phyloP scores from a whole-genome alignment of 1,140 invertebrate genomes.

The Frieseomelitta varia region DNA sequence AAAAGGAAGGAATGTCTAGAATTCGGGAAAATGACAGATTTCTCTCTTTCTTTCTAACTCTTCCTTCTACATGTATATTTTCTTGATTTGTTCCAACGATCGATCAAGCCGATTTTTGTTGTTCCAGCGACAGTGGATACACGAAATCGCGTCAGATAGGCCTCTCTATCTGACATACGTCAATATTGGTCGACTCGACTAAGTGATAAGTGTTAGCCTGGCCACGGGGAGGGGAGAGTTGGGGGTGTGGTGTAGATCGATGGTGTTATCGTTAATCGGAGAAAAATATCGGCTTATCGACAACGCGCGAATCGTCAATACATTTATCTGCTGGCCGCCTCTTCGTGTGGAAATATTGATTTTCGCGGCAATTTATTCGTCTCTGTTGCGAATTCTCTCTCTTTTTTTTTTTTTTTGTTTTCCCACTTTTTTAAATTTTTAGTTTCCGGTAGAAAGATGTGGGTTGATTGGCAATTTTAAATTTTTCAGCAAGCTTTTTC shows the following conservation, averaged over 20 bases:
- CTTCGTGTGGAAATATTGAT: slow-evolving; percentile 24
- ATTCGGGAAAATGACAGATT: background rate
- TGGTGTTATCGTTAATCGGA: slow-evolving; percentile 42
- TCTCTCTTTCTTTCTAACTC: background rate
- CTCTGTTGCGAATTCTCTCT: background rate
- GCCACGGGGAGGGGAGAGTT: background rate
- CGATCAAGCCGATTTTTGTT: slow-evolving; percentile 35
- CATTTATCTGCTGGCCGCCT: slow-evolving; percentile 27
- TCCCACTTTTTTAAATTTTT: background rate
- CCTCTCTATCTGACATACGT: slow-evolving; percentile 17
- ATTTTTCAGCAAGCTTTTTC: background rate
- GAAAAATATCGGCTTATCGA: slow-evolving; percentile 48
- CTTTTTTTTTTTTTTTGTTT: no score
- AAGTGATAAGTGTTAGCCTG: slow-evolving; percentile 22
- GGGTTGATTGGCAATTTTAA: background rate
- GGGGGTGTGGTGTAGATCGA: background rate
- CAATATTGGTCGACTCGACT: slow-evolving; percentile 16
- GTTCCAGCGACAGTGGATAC: background rate
- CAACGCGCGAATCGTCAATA: slow-evolving; percentile 39
- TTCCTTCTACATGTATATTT: background rate
- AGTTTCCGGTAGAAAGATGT: background rate
- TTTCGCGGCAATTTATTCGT: slow-evolving; percentile 27
- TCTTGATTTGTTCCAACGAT: slow-evolving; percentile 18
- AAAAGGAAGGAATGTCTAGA: no score
- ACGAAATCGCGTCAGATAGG: slow-evolving; percentile 14